phyloP scores from a whole-genome alignment of 2,888 invertebrate species.

The Papilio elwesi region DNA sequence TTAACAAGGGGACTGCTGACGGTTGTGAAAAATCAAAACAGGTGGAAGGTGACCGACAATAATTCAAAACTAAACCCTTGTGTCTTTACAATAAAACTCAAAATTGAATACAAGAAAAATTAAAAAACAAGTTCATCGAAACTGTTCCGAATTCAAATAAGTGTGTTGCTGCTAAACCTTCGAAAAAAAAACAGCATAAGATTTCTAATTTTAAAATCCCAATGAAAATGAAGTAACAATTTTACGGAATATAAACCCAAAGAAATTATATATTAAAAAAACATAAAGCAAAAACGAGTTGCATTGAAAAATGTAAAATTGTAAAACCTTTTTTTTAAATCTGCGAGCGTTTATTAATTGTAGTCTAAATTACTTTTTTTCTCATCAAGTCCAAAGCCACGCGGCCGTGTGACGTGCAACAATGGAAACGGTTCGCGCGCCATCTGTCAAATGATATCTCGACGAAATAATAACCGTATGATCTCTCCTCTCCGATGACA shows the following conservation, averaged over 20 bases:
- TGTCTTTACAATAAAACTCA: too few relatives aligned
- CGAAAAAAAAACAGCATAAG: background rate
- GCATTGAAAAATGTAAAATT: slow-evolving; percentile 3
- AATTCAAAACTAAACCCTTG: too few relatives aligned
- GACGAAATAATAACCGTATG: slow-evolving; percentile 55
- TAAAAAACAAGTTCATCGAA: too few relatives aligned
- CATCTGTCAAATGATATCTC: slow-evolving; percentile 64
- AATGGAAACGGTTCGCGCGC: slow-evolving; percentile 59
- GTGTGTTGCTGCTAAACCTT: too few relatives aligned
- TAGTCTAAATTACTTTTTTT: slow-evolving; percentile 30
- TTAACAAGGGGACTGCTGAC: too few relatives aligned
- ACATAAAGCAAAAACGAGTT: background rate
- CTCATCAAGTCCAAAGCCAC: slow-evolving; percentile 29
- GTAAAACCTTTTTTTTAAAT: slow-evolving; percentile 23
- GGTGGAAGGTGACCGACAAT: too few relatives aligned
- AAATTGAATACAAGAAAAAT: too few relatives aligned
- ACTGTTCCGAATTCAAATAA: too few relatives aligned
- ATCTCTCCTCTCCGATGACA: slow-evolving; percentile 56
- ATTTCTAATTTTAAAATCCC: too few relatives aligned
- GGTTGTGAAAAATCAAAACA: too few relatives aligned
- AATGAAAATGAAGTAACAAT: background rate
- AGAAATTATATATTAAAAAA: background rate
- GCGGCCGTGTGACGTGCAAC: slow-evolving; percentile 43
- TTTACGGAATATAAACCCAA: background rate
- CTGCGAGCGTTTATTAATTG: slow-evolving; percentile 21